Evolutionary conservation across 2,113 vertebrate species (phyloP).

Genomic region (Acrocephalus kingi): DNA sequence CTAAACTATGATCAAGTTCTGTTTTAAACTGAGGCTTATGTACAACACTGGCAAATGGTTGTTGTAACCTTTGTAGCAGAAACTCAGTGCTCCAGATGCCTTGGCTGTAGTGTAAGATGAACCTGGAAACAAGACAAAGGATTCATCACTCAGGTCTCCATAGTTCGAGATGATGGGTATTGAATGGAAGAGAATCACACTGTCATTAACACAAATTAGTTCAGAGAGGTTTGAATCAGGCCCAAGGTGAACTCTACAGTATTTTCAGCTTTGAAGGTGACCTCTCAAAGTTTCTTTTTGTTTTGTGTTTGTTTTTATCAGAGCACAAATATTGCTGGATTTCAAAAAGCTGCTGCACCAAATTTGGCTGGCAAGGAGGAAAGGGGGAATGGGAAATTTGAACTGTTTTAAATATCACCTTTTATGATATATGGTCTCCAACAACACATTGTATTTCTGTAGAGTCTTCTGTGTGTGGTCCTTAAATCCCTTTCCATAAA

Average conservation of each 20-base stretch:
- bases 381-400: background rate
- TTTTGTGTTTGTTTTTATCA: background rate
- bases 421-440: background rate
- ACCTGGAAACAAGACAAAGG: background rate
- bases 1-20: background rate
- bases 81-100: background rate
- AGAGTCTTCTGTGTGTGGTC: background rate
- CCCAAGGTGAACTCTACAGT: background rate
- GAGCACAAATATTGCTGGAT: background rate
- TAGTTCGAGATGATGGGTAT: background rate
- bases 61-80: background rate
- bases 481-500: slow-evolving; percentile 44
- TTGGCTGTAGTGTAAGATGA: background rate
- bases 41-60: background rate
- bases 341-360: background rate
- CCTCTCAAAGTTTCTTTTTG: background rate
- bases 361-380: background rate
- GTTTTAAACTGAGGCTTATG: background rate
- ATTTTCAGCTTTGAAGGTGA: background rate
- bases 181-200: background rate
- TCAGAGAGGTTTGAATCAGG: background rate
- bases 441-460: slow-evolving; percentile 15
- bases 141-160: background rate
- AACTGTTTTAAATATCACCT: background rate
- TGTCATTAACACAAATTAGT: background rate